Evolutionary conservation across 2,888 invertebrate species (phyloP), one percentile per base, ranked within the genome.

Genomic region (Drosophila longiperda): DNA sequence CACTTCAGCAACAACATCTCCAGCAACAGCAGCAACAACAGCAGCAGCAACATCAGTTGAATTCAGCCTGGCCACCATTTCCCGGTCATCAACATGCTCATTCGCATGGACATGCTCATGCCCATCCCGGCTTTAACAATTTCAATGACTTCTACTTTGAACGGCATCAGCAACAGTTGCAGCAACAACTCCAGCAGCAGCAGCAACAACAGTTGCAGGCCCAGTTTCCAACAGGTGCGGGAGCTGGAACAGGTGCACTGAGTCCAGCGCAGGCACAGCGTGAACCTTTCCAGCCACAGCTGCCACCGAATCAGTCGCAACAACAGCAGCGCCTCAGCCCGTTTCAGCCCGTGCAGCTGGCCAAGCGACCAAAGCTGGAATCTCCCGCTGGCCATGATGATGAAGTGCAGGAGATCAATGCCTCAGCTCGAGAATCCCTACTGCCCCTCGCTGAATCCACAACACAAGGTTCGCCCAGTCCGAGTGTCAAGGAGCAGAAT

Each of bases 61-160:
- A 68, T 49, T 78, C 61, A 20, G 75, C 73, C 12, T 85, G 82
- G 85, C 84, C 85, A 1, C 73, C 87, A 0, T 85, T 87, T 38
- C 58, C 85, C 0, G 75, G 80, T 0, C 84, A 86, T 49, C 76
- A 83, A 5, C 79, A 74, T 49, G 38, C 64, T 4, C 75, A 72
- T 20, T 68, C 62, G 2, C 83, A 79, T 69, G 69, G 81, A 0
- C 73, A 63, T 42, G 58, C 73, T 0, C 80, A 78, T 65, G 40
- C 66, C 1, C 83, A 83, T 67, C 73, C 80, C 0, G 89, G 90
- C 2, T 91, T 87, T 49, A 75, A 60, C 38, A 64, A 67, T 65
- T 77, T 75, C 50, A 69, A 86, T 34, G 92, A 90, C 54, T 89
- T 83, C 58, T 90, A 91, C 32, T 85, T 89, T 20, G 89, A 91